Percentiles rank a stretch among this genome's conserved stretches.
Conservation (phyloP, 1,140 invertebrate genomes). For the Saxidomus purpurata region DNA sequence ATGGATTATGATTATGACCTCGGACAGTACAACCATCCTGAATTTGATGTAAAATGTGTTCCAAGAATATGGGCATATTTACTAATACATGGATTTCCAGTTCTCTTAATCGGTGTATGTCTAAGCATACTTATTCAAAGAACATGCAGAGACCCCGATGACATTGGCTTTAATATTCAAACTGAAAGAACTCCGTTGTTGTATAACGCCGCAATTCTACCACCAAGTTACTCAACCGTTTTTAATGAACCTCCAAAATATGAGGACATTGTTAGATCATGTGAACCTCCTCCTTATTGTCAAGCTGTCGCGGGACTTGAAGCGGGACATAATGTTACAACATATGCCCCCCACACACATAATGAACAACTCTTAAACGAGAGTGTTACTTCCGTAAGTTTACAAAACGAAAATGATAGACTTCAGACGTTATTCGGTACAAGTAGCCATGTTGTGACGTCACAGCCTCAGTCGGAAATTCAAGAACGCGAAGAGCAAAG, state of each 20-base stretch:
- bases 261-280: conserved; percentile 27
- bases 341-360: neutral
- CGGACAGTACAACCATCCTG: conserved; percentile 29
- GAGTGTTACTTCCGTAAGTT: neutral
- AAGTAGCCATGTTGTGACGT: neutral
- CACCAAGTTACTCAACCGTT: conserved; percentile 28
- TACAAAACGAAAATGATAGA: neutral
- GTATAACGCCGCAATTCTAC: neutral
- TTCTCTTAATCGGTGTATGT: conserved; percentile 27
- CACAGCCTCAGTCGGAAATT: no score
- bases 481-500: no score
- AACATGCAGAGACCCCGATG: neutral
- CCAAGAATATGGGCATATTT: conserved; percentile 52
- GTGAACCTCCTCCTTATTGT: conserved; percentile 37
- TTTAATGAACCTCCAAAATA: conserved; percentile 41
- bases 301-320: conserved; percentile 6
- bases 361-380: neutral
- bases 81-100: conserved; percentile 26
- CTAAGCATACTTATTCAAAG: conserved; percentile 36
- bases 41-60: conserved; percentile 12
- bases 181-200: conserved; percentile 37
- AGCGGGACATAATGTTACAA: neutral
- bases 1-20: conserved; percentile 21
- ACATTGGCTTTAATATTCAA: neutral
- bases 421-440: neutral